phyloP scores from a whole-genome alignment of 2,888 invertebrate species.

The Miltochrista miniata region DNA sequence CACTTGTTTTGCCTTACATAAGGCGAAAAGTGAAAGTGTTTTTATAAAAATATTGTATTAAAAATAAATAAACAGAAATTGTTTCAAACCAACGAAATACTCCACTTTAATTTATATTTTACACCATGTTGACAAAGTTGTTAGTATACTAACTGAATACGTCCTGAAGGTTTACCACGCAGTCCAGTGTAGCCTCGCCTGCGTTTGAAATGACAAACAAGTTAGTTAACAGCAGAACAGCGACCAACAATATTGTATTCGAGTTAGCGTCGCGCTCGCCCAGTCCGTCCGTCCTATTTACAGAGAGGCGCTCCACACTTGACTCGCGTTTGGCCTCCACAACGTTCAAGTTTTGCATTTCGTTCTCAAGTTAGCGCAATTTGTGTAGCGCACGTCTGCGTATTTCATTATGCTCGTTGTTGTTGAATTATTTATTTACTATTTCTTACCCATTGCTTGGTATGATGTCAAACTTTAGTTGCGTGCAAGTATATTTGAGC shows the following conservation, averaged over 20 bases:
- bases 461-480: conserved; percentile 8
- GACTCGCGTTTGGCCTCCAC: conserved; percentile 64
- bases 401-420: conserved; percentile 56
- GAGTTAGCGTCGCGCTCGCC: conserved; percentile 44
- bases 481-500: not conserved
- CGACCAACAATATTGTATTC: conserved; percentile 56
- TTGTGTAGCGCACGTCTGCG: conserved; percentile 67
- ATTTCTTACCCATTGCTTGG: conserved; percentile 38
- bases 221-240: conserved; percentile 54
- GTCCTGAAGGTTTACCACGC: conserved; percentile 40
- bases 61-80: no score
- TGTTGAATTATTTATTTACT: conserved; percentile 53
- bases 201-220: conserved; percentile 55
- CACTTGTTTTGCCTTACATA: no score
- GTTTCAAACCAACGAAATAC: no score
- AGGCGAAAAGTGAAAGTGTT: no score
- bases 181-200: conserved; percentile 38
- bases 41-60: no score
- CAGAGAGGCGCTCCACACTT: conserved; percentile 57
- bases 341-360: conserved; percentile 68
- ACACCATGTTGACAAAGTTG: conserved; percentile 22
- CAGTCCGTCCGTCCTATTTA: conserved; percentile 58
- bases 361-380: conserved; percentile 71
- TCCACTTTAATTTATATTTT: no score
- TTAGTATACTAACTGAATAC: conserved; percentile 33